Conservation (phyloP, 2,888 invertebrate genomes). For the Apotomis turbidana region DNA sequence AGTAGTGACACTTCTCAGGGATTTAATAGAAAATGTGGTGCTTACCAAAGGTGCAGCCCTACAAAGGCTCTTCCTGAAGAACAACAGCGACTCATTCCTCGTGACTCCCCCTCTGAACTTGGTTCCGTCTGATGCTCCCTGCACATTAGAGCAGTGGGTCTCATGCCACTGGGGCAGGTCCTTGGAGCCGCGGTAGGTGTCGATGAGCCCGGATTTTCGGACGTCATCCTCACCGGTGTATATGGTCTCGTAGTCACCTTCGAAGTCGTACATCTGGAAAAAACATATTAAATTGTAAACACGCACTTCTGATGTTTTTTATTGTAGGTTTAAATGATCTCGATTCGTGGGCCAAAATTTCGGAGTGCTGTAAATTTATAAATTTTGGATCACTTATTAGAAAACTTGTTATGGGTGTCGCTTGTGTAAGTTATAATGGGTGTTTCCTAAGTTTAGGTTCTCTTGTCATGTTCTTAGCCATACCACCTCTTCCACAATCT, state of each 20-base stretch:
- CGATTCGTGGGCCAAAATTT: no score
- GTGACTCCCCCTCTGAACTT: slow-evolving; percentile 90
- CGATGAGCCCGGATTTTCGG: slow-evolving; percentile 87
- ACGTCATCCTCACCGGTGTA: slow-evolving; percentile 88
- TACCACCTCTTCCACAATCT: no score
- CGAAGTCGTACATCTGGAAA: slow-evolving; percentile 92
- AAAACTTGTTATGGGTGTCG: no score
- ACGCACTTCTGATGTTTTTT: no score
- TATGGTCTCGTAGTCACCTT: slow-evolving; percentile 90
- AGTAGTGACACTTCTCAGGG: background rate
- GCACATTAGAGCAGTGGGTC: slow-evolving; percentile 89
- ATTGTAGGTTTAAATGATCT: no score
- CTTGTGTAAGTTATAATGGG: no score
- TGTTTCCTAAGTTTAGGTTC: no score
- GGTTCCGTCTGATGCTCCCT: slow-evolving; percentile 92
- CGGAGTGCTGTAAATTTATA: no score
- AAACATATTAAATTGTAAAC: background rate
- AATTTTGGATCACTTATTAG: no score
- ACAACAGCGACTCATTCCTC: slow-evolving; percentile 87
- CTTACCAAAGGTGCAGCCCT: slow-evolving; percentile 90
- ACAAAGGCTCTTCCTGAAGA: slow-evolving; percentile 94
- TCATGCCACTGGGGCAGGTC: slow-evolving; percentile 91
- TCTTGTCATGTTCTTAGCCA: no score
- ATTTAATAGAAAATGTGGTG: slow-evolving; percentile 34
- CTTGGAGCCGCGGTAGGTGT: slow-evolving; percentile 89